Base-by-base conservation (phyloP, 2,113 vertebrate genomes). In the Arenaria interpres region DNA sequence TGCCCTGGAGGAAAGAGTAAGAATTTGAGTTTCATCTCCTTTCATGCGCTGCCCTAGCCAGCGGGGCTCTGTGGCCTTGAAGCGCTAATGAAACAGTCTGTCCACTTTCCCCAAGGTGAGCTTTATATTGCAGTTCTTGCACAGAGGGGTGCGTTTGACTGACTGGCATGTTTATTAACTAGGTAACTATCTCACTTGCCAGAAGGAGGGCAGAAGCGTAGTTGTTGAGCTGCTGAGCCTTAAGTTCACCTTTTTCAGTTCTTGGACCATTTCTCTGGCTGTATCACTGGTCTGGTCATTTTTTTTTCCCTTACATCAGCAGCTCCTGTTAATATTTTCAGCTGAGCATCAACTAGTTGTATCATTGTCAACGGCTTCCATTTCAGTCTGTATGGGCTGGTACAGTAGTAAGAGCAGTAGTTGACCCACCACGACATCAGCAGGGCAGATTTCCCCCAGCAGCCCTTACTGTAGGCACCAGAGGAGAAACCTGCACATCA, bases 21-120 rank as follows among this genome's bases (percentile, higher is more conserved):
- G 51, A 71, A 85, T 57, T 69, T 45, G 72, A 68, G 64, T 81
- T 93, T 64, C 43, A 35, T 71, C 68, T 78, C 79, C 81, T 94
- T 76, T 83, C 83, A 66, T 54, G 17, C 0, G 2, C 68, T 92
- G 68, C 72, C 86, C 76, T 81, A 78, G 86, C 92, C 94, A 68
- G 93, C 66, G 92, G 94, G 88, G 37, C 45, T 80, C 13, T 43
- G 74, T 67, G 93, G 90, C 92, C 85, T 90, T 71, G 88, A 83
- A 90, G 75, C 85, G 64, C 72, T 92, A 74, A 92, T 77, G 90
- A 95, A 94, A 77, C 93, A 64, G 74, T 88, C 78, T 93, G 93
- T 57, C 92, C 68, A 3, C 48, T 68, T 32, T 74, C 79, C 88
- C 76, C 72, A 51, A 32, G 85, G 88, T 74, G 51, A 86, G 67